phyloP scores from a whole-genome alignment of 2,888 invertebrate genomes.

The Dexiosoma caninum region DNA sequence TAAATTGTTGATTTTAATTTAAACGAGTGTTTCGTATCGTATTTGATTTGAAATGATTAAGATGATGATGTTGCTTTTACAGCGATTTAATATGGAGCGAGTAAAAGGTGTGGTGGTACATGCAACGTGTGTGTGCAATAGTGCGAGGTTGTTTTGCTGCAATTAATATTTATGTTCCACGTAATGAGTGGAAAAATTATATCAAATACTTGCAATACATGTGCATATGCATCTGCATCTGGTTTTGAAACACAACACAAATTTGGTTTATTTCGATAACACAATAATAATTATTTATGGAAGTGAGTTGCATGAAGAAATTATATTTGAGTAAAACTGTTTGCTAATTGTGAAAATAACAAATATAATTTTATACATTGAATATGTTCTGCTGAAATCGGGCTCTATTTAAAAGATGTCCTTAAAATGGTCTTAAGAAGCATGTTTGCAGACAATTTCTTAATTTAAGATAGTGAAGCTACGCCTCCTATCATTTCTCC shows the following conservation, averaged over 20 bases:
- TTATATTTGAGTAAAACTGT: not conserved
- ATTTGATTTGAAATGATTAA: constrained; percentile 5
- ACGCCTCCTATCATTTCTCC: too few species aligned
- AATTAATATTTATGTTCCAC: not conserved
- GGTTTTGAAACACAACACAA: not conserved
- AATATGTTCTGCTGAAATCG: too few species aligned
- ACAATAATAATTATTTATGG: not conserved
- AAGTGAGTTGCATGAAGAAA: too few species aligned
- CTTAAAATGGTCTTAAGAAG: too few species aligned
- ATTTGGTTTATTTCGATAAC: not conserved
- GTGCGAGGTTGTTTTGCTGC: not conserved
- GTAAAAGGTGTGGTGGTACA: not conserved
- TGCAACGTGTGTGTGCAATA: not conserved
- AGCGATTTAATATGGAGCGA: not conserved
- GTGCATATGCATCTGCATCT: not conserved
- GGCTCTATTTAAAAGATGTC: too few species aligned
- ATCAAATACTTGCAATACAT: not conserved
- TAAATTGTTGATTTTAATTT: constrained; percentile 40
- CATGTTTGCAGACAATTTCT: too few species aligned
- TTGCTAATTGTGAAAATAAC: too few species aligned
- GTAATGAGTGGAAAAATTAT: not conserved
- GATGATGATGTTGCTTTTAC: constrained; percentile 15
- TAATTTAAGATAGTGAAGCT: too few species aligned
- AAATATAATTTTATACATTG: too few species aligned
- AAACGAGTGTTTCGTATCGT: constrained; percentile 14